phyloP scores from a whole-genome alignment of 2,113 vertebrate genomes.

The Plecotus auritus region DNA sequence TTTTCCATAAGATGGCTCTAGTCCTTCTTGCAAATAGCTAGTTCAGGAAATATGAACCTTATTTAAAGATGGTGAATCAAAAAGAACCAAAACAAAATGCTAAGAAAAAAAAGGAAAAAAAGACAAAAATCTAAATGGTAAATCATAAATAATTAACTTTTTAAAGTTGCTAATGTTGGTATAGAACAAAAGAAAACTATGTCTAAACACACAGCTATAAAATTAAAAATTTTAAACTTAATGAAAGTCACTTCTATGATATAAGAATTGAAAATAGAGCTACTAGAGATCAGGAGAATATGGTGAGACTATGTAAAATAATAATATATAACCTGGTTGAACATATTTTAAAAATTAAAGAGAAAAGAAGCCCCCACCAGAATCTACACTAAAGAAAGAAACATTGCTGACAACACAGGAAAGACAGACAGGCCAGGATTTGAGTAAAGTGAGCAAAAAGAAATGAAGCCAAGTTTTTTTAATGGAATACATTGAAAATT shows the following conservation, averaged over 20 bases:
- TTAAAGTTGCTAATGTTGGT: background rate
- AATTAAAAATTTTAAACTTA: background rate
- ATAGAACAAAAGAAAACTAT: background rate
- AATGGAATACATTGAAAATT: background rate
- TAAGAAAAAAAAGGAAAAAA: background rate
- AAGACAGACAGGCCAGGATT: background rate
- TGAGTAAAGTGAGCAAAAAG: background rate
- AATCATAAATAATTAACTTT: slow-evolving; percentile 1
- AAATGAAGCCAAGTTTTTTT: background rate
- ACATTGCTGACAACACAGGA: background rate
- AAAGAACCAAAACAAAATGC: background rate
- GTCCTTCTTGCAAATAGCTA: background rate
- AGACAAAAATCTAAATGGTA: background rate
- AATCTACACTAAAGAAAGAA: background rate
- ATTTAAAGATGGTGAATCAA: background rate
- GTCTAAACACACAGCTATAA: background rate
- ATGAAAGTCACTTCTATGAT: background rate
- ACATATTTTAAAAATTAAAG: background rate
- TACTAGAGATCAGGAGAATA: background rate
- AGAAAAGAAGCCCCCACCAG: background rate
- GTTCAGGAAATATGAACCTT: background rate
- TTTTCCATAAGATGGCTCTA: background rate
- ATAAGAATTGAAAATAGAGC: background rate
- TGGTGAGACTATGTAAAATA: background rate
- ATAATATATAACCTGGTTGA: background rate